Conservation (phyloP, 2,888 invertebrate genomes). For the Rhopalosiphum nymphaeae region DNA sequence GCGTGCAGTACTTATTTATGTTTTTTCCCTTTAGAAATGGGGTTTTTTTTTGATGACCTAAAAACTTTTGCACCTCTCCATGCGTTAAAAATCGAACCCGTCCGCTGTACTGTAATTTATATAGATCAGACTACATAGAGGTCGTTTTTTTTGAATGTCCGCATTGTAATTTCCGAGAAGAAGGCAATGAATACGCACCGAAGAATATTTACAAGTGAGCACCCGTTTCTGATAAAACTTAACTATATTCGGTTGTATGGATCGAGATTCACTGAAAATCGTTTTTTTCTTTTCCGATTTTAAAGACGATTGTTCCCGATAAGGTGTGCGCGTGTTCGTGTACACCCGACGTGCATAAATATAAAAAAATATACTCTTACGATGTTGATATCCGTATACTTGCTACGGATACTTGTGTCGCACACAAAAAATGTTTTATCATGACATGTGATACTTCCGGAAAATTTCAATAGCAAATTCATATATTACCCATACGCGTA, state of each 20-base stretch:
- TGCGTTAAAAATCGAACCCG: background rate
- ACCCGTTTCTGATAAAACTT: background rate
- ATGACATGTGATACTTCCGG: background rate
- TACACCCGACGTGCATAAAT: background rate
- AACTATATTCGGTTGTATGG: background rate
- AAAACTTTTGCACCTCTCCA: background rate
- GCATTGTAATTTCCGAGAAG: background rate
- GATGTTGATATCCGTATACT: background rate
- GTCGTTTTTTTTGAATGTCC: background rate
- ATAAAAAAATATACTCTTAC: background rate
- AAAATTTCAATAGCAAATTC: background rate
- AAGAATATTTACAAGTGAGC: background rate
- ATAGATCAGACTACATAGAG: background rate
- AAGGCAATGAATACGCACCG: background rate
- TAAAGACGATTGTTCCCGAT: background rate
- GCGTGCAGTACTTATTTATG: background rate
- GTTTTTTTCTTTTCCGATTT: background rate
- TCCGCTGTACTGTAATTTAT: background rate
- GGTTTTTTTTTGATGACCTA: background rate
- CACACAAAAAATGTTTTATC: background rate
- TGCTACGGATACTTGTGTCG: background rate
- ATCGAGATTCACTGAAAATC: background rate
- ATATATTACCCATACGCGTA: background rate
- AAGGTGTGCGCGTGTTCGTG: background rate
- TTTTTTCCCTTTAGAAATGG: background rate